phyloP scores from a whole-genome alignment of 2,888 invertebrate genomes.

The Drosophila subquinaria region DNA sequence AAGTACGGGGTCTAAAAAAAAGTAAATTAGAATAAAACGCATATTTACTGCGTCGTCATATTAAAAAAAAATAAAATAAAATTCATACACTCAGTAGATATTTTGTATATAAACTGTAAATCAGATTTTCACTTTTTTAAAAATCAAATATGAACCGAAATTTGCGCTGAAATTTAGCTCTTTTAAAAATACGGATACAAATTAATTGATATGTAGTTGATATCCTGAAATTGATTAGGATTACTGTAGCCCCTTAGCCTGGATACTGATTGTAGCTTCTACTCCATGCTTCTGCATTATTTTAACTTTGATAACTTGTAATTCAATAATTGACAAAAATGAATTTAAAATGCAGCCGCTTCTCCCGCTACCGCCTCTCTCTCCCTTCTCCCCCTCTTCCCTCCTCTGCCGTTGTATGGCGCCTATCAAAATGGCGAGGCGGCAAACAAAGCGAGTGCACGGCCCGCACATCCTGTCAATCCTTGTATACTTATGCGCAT shows the following conservation, averaged over 20 bases:
- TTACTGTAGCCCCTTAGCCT: not conserved
- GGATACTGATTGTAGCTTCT: no score
- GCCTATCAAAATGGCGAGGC: constrained; percentile 34
- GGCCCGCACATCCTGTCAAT: constrained; percentile 80
- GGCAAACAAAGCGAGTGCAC: constrained; percentile 68
- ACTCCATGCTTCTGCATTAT: no score
- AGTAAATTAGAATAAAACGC: no score
- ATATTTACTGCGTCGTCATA: no score
- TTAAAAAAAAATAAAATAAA: no score
- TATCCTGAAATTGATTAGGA: not conserved
- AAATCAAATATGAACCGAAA: no score
- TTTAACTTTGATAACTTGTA: constrained; percentile 32
- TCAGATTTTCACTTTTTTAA: no score
- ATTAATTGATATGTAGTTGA: not conserved
- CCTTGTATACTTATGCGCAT: constrained; percentile 76
- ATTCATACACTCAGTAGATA: no score
- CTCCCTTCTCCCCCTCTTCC: not conserved
- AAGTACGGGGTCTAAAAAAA: no score
- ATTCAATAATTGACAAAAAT: constrained; percentile 44
- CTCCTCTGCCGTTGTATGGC: not conserved
- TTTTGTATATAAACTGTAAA: no score
- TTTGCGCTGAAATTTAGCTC: no score
- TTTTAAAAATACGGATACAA: no score
- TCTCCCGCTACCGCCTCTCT: not conserved
- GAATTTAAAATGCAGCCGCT: constrained; percentile 42